A percentile compares a stretch with the other conserved stretches of the same genome.
Conservation (phyloP, 2,797 vertebrate genomes). For the Tauraco hartlaubi region DNA sequence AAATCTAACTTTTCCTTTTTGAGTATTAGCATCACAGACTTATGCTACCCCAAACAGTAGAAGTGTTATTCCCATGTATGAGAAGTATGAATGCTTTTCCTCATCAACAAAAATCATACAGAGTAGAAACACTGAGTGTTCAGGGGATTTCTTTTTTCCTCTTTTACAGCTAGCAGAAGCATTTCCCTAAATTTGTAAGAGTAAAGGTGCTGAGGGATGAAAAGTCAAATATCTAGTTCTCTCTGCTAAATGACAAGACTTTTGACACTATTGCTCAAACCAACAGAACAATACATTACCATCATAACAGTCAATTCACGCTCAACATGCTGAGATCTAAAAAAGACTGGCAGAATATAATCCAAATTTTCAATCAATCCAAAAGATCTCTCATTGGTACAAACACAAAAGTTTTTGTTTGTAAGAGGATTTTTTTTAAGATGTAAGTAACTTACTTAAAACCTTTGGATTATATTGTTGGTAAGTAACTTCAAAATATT, state of each 20-base stretch:
- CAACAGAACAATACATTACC: background rate
- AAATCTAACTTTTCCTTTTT: background rate
- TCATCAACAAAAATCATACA: background rate
- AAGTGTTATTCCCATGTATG: background rate
- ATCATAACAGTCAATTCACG: background rate
- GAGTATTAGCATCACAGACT: background rate
- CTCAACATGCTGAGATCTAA: background rate
- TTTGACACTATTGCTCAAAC: background rate
- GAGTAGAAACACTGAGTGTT: background rate
- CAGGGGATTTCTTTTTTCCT: background rate
- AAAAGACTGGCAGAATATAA: background rate
- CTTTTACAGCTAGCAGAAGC: background rate
- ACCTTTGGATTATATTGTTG: background rate
- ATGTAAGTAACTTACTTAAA: background rate
- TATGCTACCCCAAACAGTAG: background rate
- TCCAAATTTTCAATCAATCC: background rate
- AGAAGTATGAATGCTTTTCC: background rate
- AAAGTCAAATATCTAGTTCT: background rate
- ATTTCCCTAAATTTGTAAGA: background rate
- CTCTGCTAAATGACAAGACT: background rate
- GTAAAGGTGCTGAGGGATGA: background rate
- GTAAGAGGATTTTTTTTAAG: background rate
- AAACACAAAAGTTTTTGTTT: background rate
- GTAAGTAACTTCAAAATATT: background rate
- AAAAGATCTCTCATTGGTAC: background rate